Evolutionary conservation across 2,113 vertebrate genomes (phyloP), one percentile per base, ranked within the genome.

Genomic region (Bungarus multicinctus): DNA sequence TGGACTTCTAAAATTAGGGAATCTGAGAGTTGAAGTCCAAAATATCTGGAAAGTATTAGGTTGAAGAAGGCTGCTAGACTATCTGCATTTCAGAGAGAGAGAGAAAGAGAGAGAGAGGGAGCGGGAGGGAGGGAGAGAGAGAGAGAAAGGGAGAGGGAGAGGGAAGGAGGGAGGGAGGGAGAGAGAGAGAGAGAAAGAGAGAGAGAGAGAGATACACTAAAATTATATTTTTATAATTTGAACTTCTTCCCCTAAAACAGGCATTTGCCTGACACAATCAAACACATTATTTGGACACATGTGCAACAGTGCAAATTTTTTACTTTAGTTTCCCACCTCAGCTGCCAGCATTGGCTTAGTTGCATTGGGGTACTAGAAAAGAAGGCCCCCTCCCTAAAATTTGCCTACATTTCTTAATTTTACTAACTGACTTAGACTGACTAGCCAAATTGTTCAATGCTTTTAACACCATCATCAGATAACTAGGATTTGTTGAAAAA

Each of bases 121-220:
- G 57, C 3, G 57, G 0, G 14, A 2, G 11, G 9, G 55, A 25
- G 23, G 0, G 23, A 3, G 3, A 27, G 55, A 2, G 20, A 10
- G 50, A 2, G 53, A 0, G 12, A 55, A 16, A 55, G 54, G 20
- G 18, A 55, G 4, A 50, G 8, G 1, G 50, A 5, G 54, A 5
- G n/a, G n/a, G n/a, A n/a, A n/a, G n/a, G 55, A 2, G 53, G 18
- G 53, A 4, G 53, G 0, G 11, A 23, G 55, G 7, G 53, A 0
- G 3, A 22, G 57, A 0, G 16, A 3, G 3, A 27, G 58, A 9
- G 25, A 60, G 53, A 0, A 1, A 22, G 57, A 0, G 53, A 0
- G 3, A 22, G 57, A 0, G 16, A 3, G 3, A 27, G 58, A 9
- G 25, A 60, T 3, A 27, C 3, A 60, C 30, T 30, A 30, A 64